A percentile compares a stretch with the other conserved stretches of the same genome.
Evolutionary conservation across 2,113 vertebrate species (phyloP).

Genomic region (Pterocles gutturalis): DNA sequence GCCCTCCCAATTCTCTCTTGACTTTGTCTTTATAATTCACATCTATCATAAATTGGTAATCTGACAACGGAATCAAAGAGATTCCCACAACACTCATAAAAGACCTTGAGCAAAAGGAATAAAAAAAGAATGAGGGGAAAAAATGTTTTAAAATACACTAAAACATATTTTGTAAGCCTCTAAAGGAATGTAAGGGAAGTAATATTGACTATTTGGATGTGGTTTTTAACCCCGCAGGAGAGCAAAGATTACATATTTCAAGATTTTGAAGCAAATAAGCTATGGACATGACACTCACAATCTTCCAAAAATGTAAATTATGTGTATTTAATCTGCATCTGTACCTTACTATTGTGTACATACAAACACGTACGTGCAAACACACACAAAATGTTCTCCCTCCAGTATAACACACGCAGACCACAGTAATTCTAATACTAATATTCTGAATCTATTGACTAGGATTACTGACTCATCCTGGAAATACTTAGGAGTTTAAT

Average conservation of each 20-base stretch:
- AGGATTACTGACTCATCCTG: neutral
- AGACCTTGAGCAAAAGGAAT: neutral
- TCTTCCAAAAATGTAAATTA: neutral
- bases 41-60: neutral
- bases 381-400: neutral
- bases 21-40: neutral
- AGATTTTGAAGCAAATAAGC: neutral
- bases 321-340: neutral
- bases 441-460: neutral
- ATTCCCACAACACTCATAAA: neutral
- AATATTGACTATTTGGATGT: slow-evolving; percentile 27
- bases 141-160: neutral
- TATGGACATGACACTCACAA: neutral
- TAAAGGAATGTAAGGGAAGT: slow-evolving; percentile 28
- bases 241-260: slow-evolving; percentile 1
- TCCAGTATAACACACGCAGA: neutral
- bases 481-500: neutral
- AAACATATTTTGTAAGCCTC: neutral
- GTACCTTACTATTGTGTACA: neutral
- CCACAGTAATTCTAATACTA: neutral
- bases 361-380: neutral
- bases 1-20: neutral
- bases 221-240: neutral
- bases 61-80: slow-evolving; percentile 21
- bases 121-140: neutral